Conservation (phyloP, 2,113 vertebrate species). For the Tamias sibiricus region DNA sequence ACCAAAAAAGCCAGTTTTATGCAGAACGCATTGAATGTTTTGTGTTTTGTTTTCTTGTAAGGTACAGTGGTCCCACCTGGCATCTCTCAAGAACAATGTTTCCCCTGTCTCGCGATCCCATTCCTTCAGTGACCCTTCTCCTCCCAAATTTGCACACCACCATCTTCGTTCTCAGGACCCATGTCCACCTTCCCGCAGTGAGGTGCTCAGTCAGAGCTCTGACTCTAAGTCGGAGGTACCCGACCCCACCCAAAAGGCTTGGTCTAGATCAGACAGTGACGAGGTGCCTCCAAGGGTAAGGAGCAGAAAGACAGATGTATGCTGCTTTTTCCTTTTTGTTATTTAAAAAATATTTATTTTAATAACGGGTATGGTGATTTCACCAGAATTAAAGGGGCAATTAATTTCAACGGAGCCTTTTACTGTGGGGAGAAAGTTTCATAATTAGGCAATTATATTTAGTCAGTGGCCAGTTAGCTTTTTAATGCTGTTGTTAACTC, state of each 20-base stretch:
- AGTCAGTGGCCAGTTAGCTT: not conserved
- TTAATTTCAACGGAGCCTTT: conserved; percentile 52
- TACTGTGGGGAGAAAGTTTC: not conserved
- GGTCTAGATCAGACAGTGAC: conserved; percentile 94
- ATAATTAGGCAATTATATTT: not conserved
- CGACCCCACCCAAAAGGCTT: conserved; percentile 90
- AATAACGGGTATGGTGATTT: conserved; percentile 76
- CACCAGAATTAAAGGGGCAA: conserved; percentile 66
- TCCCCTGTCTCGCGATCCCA: conserved; percentile 92
- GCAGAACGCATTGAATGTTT: conserved; percentile 90
- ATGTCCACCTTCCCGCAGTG: conserved; percentile 93
- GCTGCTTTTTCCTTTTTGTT: conserved; percentile 77
- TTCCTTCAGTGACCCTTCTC: conserved; percentile 95
- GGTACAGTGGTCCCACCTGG: conserved; percentile 97
- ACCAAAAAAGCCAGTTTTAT: conserved; percentile 85
- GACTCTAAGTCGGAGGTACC: conserved; percentile 91
- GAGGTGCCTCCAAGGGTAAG: conserved; percentile 97
- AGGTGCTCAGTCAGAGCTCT: conserved; percentile 91
- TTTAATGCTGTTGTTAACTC: not conserved
- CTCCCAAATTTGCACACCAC: conserved; percentile 96
- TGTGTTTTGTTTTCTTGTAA: conserved; percentile 94
- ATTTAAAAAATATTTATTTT: conserved; percentile 43
- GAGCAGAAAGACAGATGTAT: conserved; percentile 88
- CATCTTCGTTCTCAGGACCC: conserved; percentile 95
- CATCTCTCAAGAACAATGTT: conserved; percentile 96